These are phyloP conservation scores for Thamnaconus septentrionalis DNA, from an alignment of 2,113 vertebrate genomes.

Conservation along the genomic window DNA sequence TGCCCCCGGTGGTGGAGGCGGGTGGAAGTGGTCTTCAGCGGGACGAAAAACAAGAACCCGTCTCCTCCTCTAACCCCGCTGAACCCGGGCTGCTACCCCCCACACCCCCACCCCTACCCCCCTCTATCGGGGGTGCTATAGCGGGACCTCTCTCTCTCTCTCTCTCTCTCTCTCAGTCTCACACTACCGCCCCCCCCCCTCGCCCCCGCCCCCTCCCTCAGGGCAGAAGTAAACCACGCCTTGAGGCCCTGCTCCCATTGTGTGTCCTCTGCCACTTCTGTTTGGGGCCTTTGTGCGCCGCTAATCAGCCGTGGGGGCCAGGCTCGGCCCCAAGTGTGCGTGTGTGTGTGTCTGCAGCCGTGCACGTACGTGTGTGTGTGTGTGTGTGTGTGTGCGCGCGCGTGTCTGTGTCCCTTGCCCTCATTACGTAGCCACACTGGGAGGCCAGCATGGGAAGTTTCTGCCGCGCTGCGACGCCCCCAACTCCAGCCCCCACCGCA, in stretches of 20 bases:
- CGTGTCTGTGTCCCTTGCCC: constrained; percentile 69
- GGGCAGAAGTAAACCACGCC: constrained; percentile 80
- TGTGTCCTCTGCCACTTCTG: constrained; percentile 79
- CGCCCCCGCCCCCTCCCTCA: constrained; percentile 49
- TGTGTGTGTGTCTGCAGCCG: constrained; percentile 10
- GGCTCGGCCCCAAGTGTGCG: constrained; percentile 77
- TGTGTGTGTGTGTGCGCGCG: constrained; percentile 44
- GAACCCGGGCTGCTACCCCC: constrained; percentile 6
- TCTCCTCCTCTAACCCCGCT: constrained; percentile 40
- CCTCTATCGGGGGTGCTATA: constrained; percentile 29
- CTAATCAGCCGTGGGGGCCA: constrained; percentile 89
- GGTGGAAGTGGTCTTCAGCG: constrained; percentile 38
- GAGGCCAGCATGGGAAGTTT: constrained; percentile 86
- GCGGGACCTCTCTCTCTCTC: constrained; percentile 50
- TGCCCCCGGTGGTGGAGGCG: constrained; percentile 12
- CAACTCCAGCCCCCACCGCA: constrained; percentile 25
- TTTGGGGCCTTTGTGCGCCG: constrained; percentile 88
- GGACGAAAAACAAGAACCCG: constrained; percentile 58
- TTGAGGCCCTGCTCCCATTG: constrained; percentile 83
- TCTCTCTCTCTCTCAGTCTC: background rate
- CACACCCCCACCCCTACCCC: background rate
- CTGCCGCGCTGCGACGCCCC: constrained; percentile 65
- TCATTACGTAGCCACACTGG: constrained; percentile 83
- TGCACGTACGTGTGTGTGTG: constrained; percentile 15
- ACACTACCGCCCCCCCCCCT: constrained; percentile 16